A percentile compares a stretch with the other conserved stretches of the same genome.
These are phyloP conservation scores for Phylloscopus collybita DNA, from an alignment of 2,797 vertebrate genomes.

Conservation along the genomic window DNA sequence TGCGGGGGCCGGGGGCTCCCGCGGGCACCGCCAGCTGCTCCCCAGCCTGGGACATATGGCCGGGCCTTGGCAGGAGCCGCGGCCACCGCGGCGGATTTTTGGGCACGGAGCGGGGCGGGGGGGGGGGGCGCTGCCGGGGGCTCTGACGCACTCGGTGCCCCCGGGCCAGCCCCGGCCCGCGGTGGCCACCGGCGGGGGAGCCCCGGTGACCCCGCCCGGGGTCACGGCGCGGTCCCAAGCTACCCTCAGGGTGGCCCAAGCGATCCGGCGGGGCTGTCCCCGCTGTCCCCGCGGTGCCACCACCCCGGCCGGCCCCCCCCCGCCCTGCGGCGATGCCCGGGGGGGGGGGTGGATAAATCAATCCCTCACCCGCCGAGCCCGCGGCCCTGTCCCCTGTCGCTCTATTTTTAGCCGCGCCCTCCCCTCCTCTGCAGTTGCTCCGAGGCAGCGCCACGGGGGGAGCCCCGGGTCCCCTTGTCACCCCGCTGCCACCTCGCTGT, in stretches of 20 bases:
- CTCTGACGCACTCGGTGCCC: background rate
- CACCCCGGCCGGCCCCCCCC: background rate
- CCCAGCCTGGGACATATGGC: slow-evolving; percentile 15
- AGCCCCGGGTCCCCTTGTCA: background rate
- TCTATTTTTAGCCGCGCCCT: slow-evolving; percentile 42
- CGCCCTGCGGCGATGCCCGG: background rate
- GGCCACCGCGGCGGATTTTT: background rate
- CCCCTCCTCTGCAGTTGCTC: slow-evolving; percentile 52
- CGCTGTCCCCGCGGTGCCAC: background rate
- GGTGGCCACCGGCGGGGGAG: background rate
- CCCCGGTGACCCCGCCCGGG: background rate
- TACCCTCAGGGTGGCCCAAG: background rate
- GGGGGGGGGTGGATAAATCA: slow-evolving; percentile 36
- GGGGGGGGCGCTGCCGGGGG: too few relatives aligned
- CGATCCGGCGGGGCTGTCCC: background rate
- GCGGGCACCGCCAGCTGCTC: background rate
- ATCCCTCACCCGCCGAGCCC: background rate
- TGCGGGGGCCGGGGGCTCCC: background rate
- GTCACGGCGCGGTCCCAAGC: rapidly evolving
- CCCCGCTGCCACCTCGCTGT: background rate
- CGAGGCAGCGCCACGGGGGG: background rate
- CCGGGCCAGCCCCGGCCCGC: background rate
- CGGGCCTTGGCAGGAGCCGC: background rate
- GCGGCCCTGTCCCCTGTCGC: background rate
- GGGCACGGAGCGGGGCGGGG: background rate